These are phyloP conservation scores for Phytoseiulus persimilis DNA, from an alignment of 2,888 invertebrate genomes.

Conservation along the genomic window DNA sequence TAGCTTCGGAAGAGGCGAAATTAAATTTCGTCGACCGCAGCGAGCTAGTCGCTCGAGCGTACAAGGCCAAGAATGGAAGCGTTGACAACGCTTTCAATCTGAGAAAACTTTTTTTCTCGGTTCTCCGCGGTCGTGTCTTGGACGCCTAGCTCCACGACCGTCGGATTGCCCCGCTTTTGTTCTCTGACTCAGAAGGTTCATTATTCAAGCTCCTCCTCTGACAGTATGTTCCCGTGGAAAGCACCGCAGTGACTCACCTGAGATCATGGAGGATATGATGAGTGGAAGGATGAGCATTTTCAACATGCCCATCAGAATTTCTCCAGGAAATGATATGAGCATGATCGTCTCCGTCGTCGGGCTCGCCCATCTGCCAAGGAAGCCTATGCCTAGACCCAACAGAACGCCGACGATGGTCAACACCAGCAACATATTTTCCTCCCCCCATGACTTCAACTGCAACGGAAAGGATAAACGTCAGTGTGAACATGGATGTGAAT, in stretches of 20 bases:
- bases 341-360: slow-evolving; percentile 55
- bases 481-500: no score
- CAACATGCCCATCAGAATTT: slow-evolving; percentile 60
- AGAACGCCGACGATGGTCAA: slow-evolving; percentile 58
- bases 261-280: slow-evolving; percentile 60
- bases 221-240: background rate
- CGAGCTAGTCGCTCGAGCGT: no score
- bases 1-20: no score
- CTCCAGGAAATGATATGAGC: slow-evolving; percentile 61
- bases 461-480: slow-evolving; percentile 30
- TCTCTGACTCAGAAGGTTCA: no score
- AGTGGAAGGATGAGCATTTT: slow-evolving; percentile 64
- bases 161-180: no score
- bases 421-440: slow-evolving; percentile 56
- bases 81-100: no score
- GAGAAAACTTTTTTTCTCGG: no score
- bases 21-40: no score
- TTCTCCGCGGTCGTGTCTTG: no score
- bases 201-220: no score
- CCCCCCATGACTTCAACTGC: slow-evolving; percentile 51
- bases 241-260: slow-evolving; percentile 52
- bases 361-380: slow-evolving; percentile 53
- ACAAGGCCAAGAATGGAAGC: no score
- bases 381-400: slow-evolving; percentile 58
- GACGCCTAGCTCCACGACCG: no score